Conservation (phyloP, 2,888 invertebrate species). For the Idaea straminata region DNA sequence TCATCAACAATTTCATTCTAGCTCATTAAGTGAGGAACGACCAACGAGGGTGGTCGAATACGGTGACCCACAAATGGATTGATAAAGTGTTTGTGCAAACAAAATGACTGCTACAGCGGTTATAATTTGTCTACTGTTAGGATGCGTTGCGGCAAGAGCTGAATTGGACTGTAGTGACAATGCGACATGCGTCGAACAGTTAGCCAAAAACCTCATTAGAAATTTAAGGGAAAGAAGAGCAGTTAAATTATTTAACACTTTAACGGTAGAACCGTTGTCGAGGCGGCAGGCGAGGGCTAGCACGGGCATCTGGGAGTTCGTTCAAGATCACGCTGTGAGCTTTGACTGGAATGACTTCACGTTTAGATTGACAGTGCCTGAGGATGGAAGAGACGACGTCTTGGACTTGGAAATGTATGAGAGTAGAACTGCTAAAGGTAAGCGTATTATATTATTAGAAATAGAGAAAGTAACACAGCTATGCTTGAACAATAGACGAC, state of each 20-base stretch:
- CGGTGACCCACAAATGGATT: constrained; percentile 76
- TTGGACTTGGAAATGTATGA: constrained; percentile 71
- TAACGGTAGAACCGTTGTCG: constrained; percentile 77
- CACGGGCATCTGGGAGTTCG: constrained; percentile 62
- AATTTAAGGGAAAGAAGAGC: constrained; percentile 76
- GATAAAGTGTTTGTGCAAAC: constrained; percentile 54
- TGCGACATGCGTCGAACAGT: constrained; percentile 78
- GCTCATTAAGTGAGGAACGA: constrained; percentile 70
- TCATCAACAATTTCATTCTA: constrained; percentile 60
- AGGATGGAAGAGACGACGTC: constrained; percentile 63
- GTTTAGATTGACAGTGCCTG: constrained; percentile 71
- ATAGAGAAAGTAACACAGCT: background rate
- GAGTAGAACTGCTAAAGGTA: constrained; percentile 70
- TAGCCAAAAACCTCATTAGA: constrained; percentile 73
- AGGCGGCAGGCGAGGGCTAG: constrained; percentile 61
- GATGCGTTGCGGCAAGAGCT: constrained; percentile 55
- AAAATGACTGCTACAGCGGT: constrained; percentile 69
- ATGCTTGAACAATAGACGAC: background rate
- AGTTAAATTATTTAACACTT: constrained; percentile 74
- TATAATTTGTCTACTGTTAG: constrained; percentile 56
- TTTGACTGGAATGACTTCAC: constrained; percentile 78
- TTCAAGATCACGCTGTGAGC: constrained; percentile 76
- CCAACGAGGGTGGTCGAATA: constrained; percentile 62
- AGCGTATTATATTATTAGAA: constrained; percentile 19
- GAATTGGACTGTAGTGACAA: constrained; percentile 80